These are phyloP conservation scores for Cataglyphis hispanica DNA, from an alignment of 1,140 invertebrate genomes.

Conservation along the genomic window DNA sequence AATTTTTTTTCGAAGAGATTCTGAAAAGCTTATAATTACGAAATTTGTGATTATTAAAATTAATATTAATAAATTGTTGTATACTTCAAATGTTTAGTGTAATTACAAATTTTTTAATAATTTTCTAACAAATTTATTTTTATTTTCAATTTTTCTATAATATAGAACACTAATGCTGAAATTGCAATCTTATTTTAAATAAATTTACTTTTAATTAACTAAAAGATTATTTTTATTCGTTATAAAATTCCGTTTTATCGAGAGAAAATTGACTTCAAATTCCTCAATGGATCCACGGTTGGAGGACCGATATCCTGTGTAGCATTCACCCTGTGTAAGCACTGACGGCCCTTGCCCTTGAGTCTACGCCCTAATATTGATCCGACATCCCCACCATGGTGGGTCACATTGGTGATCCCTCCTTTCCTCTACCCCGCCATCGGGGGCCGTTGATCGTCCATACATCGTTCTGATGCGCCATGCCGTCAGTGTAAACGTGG, in stretches of 20 bases:
- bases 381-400: conserved; percentile 75
- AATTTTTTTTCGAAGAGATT: neutral
- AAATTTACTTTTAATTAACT: neutral
- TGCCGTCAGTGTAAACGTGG: conserved; percentile 80
- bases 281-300: neutral
- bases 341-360: conserved; percentile 79
- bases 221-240: neutral
- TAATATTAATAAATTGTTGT: neutral
- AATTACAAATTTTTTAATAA: neutral
- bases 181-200: neutral
- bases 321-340: neutral
- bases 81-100: too few species aligned
- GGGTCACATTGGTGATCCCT: conserved; percentile 52
- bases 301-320: conserved; percentile 2
- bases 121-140: neutral
- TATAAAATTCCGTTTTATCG: neutral
- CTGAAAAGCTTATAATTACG: neutral
- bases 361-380: conserved; percentile 84
- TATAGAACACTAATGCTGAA: neutral
- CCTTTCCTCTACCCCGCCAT: conserved; percentile 44
- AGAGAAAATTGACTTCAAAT: conserved; percentile 2
- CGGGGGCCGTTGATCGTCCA: conserved; percentile 62
- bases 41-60: neutral
- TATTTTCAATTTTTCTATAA: neutral
- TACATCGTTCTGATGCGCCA: conserved; percentile 77